A percentile compares a stretch with the other conserved stretches of the same genome.
Conservation (phyloP, 2,113 vertebrate species). For the Xiphias gladius region DNA sequence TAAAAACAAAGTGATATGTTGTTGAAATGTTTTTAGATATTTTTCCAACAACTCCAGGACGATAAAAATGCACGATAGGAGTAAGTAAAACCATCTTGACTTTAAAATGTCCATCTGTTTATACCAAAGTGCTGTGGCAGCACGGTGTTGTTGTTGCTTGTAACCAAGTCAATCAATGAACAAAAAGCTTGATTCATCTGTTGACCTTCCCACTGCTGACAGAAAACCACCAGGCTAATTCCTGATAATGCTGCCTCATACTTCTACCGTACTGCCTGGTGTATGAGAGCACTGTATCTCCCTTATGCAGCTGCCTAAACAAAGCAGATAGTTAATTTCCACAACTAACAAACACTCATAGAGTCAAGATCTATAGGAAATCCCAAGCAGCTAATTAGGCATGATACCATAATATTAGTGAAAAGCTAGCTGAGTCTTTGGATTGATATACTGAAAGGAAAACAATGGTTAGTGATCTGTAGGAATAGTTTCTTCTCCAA, state of each 20-base stretch:
- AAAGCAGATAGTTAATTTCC: not conserved
- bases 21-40: not conserved
- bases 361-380: not conserved
- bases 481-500: slow-evolving; percentile 14
- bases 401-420: not conserved
- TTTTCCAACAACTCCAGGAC: slow-evolving; percentile 7
- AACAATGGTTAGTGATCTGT: slow-evolving; percentile 35
- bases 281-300: slow-evolving; percentile 7
- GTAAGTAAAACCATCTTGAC: not conserved
- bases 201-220: not conserved
- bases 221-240: slow-evolving; percentile 12
- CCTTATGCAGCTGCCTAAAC: not conserved
- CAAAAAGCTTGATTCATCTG: slow-evolving; percentile 17
- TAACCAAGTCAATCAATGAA: slow-evolving; percentile 18
- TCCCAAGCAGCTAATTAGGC: slow-evolving; percentile 4
- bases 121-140: slow-evolving; percentile 7
- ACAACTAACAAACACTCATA: not conserved
- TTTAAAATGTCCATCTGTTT: slow-evolving; percentile 28
- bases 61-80: not conserved
- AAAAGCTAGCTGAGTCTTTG: not conserved
- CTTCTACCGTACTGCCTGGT: slow-evolving; percentile 4
- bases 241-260: slow-evolving; percentile 10
- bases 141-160: not conserved
- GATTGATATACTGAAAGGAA: slow-evolving; percentile 31
- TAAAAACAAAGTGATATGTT: too few relatives aligned